Conservation (phyloP, 2,888 invertebrate genomes). For the Drosophila algonquin region DNA sequence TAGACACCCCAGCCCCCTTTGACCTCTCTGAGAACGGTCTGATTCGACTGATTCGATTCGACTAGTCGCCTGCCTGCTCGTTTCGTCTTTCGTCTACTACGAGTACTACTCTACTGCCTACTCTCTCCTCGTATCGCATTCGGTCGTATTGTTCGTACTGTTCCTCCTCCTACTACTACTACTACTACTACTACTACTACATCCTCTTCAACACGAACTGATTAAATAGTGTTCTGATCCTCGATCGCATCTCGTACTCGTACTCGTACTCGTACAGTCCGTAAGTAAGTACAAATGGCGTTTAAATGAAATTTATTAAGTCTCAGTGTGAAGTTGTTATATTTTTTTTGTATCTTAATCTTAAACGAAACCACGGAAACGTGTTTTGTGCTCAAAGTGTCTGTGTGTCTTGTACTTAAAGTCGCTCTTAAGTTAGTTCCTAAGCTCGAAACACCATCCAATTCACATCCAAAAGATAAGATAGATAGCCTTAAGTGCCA, state of each 20-base stretch:
- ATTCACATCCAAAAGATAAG: constrained; percentile 26
- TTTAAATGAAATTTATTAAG: constrained; percentile 83
- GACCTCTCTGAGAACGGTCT: background rate
- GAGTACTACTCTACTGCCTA: constrained; percentile 35
- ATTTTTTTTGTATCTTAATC: constrained; percentile 35
- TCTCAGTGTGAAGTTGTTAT: constrained; percentile 59
- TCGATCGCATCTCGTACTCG: constrained; percentile 16
- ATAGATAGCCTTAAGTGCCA: constrained; percentile 17
- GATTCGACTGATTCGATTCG: constrained; percentile 41
- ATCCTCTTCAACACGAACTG: too few species aligned
- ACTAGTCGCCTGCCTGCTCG: constrained; percentile 41
- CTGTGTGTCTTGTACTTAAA: constrained; percentile 52
- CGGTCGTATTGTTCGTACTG: constrained; percentile 44
- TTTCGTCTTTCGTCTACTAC: constrained; percentile 44
- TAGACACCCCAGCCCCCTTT: background rate
- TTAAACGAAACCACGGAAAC: constrained; percentile 34
- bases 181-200: constrained; percentile 65
- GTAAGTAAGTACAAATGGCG: constrained; percentile 84
- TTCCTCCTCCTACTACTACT: constrained; percentile 43
- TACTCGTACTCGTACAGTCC: constrained; percentile 50
- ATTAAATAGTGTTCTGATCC: constrained; percentile 44
- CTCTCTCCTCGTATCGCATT: constrained; percentile 47
- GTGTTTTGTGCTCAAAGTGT: constrained; percentile 43
- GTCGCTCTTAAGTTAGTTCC: constrained; percentile 31
- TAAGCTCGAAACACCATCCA: constrained; percentile 40